Conservation (phyloP, 2,797 vertebrate genomes). For the Huso huso region DNA sequence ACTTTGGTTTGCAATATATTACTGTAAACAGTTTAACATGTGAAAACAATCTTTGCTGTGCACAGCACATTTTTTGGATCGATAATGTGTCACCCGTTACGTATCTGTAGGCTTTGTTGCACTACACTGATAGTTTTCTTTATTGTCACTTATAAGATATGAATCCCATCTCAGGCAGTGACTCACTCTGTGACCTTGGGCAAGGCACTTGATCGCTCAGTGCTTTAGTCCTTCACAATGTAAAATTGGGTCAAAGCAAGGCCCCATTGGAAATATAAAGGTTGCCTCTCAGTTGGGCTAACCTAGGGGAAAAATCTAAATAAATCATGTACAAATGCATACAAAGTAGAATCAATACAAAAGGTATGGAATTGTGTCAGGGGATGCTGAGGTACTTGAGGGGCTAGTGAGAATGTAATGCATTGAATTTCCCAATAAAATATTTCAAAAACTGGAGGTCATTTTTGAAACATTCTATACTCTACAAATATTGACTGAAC, state of each 20-base stretch:
- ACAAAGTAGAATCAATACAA: constrained; percentile 54
- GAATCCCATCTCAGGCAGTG: not conserved
- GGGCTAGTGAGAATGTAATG: too few relatives aligned
- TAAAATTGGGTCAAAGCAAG: constrained; percentile 58
- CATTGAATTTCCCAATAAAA: too few relatives aligned
- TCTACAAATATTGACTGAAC: not conserved
- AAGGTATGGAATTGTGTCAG: constrained; percentile 53
- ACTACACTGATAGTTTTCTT: constrained; percentile 4
- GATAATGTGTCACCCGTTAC: too few relatives aligned
- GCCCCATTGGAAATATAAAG: constrained; percentile 58
- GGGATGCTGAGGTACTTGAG: constrained; percentile 19
- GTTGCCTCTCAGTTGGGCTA: constrained; percentile 55
- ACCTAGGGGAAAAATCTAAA: constrained; percentile 66
- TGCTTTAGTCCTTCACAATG: constrained; percentile 47
- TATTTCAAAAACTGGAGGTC: too few relatives aligned
- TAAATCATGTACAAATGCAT: constrained; percentile 64
- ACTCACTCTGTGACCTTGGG: constrained; percentile 15
- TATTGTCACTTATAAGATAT: not conserved
- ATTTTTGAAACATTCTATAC: too few relatives aligned
- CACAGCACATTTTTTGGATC: too few relatives aligned
- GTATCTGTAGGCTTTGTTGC: not conserved
- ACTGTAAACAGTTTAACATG: too few relatives aligned
- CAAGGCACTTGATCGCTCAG: constrained; percentile 15
- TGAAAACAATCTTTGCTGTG: too few relatives aligned
- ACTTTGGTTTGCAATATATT: too few relatives aligned